Percentiles rank a stretch among this genome's conserved stretches.
These are phyloP conservation scores for Pangasius djambal DNA, from an alignment of 2,797 vertebrate species.

Conservation along the genomic window DNA sequence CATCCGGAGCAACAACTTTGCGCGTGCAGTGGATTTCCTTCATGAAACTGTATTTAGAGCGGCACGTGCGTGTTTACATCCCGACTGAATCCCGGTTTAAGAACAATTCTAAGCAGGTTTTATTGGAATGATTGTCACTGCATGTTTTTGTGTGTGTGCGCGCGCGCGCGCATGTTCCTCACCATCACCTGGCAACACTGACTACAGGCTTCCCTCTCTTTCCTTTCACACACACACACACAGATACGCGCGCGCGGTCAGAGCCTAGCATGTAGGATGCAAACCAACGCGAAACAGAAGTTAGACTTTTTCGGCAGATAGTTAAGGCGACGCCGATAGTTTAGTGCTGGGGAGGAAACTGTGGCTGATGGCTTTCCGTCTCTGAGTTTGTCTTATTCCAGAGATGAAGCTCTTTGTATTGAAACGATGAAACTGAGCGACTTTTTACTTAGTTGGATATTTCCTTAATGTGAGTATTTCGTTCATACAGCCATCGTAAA, in stretches of 20 bases:
- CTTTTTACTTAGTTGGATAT: background rate
- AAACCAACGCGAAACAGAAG: background rate
- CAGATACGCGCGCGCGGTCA: background rate
- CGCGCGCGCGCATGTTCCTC: background rate
- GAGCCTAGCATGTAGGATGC: background rate
- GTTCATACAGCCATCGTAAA: background rate
- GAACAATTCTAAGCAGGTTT: background rate
- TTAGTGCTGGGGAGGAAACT: background rate
- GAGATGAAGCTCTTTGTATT: background rate
- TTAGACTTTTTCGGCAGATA: background rate
- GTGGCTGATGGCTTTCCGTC: background rate
- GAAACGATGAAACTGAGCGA: background rate
- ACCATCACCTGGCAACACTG: constrained; percentile 26
- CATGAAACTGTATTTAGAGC: too few relatives aligned
- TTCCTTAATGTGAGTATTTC: background rate
- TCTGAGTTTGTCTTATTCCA: background rate
- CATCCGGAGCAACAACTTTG: background rate
- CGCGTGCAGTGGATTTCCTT: background rate
- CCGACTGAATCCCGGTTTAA: background rate
- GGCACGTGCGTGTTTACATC: background rate
- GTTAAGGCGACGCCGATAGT: background rate
- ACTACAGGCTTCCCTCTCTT: background rate
- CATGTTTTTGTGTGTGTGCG: background rate
- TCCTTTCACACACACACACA: background rate
- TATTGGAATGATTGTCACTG: background rate